phyloP scores from a whole-genome alignment of 2,888 invertebrate genomes.

The Pristionchus japonicus region DNA sequence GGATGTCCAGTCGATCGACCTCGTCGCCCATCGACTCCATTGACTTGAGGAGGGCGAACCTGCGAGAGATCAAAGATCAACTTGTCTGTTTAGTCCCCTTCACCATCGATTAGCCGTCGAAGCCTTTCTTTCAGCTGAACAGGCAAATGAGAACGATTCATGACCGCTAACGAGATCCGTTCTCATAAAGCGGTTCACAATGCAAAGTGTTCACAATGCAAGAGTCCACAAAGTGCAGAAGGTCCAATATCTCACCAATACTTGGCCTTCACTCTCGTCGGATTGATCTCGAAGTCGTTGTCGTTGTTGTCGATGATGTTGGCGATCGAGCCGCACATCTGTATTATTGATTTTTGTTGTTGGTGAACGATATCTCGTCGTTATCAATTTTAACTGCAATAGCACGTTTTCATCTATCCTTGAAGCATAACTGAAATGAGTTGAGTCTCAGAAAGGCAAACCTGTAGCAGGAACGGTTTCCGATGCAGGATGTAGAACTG shows the following conservation, averaged over 20 bases:
- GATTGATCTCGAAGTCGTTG: slow-evolving; percentile 86
- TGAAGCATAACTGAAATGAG: not conserved
- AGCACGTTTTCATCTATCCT: not conserved
- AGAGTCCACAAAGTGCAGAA: too few species aligned
- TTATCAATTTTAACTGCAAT: not conserved
- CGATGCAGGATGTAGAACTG: slow-evolving; percentile 98
- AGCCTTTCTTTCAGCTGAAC: too few species aligned
- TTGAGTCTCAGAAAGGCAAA: slow-evolving; percentile 62
- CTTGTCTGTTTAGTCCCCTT: too few species aligned
- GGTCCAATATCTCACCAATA: slow-evolving; percentile 45
- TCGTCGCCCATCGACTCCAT: slow-evolving; percentile 80
- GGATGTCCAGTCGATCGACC: slow-evolving; percentile 91
- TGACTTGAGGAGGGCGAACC: slow-evolving; percentile 93
- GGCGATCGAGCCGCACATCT: slow-evolving; percentile 97
- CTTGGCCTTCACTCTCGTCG: slow-evolving; percentile 84
- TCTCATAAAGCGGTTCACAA: too few species aligned
- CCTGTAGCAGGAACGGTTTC: slow-evolving; percentile 94
- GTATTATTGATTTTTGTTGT: slow-evolving; percentile 46
- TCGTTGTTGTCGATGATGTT: slow-evolving; percentile 87
- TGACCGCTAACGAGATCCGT: too few species aligned
- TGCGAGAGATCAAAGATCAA: slow-evolving; percentile 40
- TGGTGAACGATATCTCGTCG: not conserved
- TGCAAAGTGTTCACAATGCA: not conserved
- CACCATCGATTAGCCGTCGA: too few species aligned
- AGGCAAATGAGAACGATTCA: too few species aligned